phyloP scores from a whole-genome alignment of 2,113 vertebrate genomes.

The Malurus alboscapulatus region DNA sequence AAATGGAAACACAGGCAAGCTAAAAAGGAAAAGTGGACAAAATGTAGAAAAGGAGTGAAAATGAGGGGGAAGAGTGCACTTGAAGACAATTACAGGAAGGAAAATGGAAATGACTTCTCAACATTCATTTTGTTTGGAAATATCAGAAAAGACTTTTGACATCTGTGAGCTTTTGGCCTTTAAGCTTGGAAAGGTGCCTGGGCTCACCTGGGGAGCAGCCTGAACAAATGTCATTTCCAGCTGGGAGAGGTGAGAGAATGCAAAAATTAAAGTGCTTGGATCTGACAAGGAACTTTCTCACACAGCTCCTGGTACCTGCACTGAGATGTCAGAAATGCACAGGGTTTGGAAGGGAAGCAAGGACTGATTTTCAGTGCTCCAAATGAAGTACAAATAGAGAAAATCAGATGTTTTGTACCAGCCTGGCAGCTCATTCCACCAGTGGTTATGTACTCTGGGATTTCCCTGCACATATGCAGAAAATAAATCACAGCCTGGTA shows the following conservation, averaged over 20 bases:
- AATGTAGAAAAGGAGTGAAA: neutral
- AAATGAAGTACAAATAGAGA: neutral
- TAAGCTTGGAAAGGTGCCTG: neutral
- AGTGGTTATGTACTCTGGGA: neutral
- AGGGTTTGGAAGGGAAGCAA: neutral
- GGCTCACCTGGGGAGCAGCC: neutral
- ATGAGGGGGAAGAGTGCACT: accelerated
- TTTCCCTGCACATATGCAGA: neutral
- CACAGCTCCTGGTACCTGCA: neutral
- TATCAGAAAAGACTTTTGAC: neutral
- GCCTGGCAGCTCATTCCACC: neutral
- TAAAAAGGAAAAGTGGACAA: neutral
- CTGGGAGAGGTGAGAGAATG: neutral
- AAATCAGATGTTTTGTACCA: neutral
- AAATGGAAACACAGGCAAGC: accelerated
- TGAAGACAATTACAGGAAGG: neutral
- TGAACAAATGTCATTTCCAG: neutral
- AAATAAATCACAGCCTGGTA: neutral
- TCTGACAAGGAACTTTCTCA: neutral
- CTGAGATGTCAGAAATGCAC: neutral
- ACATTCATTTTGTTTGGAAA: neutral
- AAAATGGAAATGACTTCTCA: neutral
- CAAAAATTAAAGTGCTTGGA: neutral
- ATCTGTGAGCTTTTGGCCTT: neutral
- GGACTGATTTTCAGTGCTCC: neutral